Conservation (phyloP, 2,113 vertebrate species). For the Mormoops blainvillei region DNA sequence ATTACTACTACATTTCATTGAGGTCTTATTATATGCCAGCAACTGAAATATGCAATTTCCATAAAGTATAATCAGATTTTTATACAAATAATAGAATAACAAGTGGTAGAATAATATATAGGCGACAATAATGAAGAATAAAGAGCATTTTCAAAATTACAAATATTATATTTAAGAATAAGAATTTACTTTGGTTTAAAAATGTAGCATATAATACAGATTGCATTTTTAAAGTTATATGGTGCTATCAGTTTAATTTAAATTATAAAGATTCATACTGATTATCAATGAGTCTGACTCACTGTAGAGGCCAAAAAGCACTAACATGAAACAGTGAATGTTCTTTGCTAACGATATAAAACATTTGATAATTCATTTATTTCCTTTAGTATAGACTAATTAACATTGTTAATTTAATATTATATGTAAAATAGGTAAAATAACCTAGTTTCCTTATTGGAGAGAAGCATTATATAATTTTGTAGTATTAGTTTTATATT, state of each 20-base stretch:
- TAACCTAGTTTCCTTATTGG: neutral
- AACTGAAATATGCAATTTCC: neutral
- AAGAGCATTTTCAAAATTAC: neutral
- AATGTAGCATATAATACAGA: neutral
- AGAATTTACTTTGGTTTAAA: neutral
- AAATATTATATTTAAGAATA: neutral
- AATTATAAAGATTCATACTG: neutral
- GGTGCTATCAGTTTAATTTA: neutral
- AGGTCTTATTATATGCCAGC: neutral
- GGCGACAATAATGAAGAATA: neutral
- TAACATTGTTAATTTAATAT: constrained; percentile 33
- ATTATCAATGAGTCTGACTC: neutral
- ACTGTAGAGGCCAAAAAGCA: neutral
- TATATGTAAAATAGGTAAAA: neutral
- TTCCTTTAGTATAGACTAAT: neutral
- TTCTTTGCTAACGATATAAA: constrained; percentile 10
- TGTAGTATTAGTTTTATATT: constrained; percentile 28
- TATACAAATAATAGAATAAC: neutral
- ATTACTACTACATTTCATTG: neutral
- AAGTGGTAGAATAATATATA: neutral
- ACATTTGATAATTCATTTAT: neutral
- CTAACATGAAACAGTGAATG: neutral
- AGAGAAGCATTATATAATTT: neutral
- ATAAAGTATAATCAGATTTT: neutral
- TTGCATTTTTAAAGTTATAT: neutral